Evolutionary conservation across 2,797 vertebrate species (phyloP), one percentile per base, ranked within the genome.

Genomic region (Tokudaia tokunoshimensis): DNA sequence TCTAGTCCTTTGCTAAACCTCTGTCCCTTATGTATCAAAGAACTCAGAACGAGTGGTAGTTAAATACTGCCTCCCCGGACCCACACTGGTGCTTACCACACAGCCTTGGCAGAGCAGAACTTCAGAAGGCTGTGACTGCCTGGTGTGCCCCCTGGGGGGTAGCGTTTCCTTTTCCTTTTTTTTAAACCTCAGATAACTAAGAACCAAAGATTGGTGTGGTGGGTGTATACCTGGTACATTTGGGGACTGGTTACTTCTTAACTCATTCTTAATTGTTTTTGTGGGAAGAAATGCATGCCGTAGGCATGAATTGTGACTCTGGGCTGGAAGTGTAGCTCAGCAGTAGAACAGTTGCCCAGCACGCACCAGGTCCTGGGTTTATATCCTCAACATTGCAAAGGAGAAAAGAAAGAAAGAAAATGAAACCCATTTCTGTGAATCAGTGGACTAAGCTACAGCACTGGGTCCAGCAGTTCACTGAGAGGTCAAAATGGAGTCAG

Each of bases 201-300:
- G 89, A 95, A 87, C 92, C 79, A 89, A 84, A 97, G 87, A 89
- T 92, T 6, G 87, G 15, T 84, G 47, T 63, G 85, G 72, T 96
- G 82, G 83, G 87, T 89, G 26, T 97, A 72, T 15, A 50, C 55
- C 80, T 50, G 15, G 79, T 86, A 89, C 94, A 83, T 76, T 74
- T 87, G 70, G 52, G 59, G 44, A 37, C 70, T 63, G 76, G 79
- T 81, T 96, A 63, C 89, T 97, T 94, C 93, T 95, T 87, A 59
- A 52, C 80, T 94, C 83, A 57, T 92, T 94, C 61, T 92, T 89
- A 95, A 89, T 72, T 92, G n/a, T 92, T 96, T 96, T 92, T 97
- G 34, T 90, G 61, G 84, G 70, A 97, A 88, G 78, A 78, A 90
- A 20, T 90, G 92, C 87, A 63, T 94, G 94, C 92, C 89, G 34